A percentile compares a stretch with the other conserved stretches of the same genome.
Evolutionary conservation across 2,113 vertebrate species (phyloP).

Genomic region (Chionis minor): DNA sequence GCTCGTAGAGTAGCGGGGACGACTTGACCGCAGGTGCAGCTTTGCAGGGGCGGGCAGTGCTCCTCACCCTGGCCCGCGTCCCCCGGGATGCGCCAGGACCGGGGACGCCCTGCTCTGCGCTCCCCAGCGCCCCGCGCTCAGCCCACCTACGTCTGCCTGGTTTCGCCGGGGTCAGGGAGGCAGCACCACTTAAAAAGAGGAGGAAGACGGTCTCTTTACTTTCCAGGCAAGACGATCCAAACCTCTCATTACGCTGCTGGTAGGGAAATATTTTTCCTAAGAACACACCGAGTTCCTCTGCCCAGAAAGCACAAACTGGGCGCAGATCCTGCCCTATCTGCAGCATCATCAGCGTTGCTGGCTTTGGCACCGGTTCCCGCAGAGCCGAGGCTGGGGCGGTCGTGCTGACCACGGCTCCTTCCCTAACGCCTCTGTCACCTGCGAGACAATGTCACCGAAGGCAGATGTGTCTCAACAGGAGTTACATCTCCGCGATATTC

Average conservation of each 20-base stretch:
- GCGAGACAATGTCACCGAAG: neutral
- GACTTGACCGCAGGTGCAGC: neutral
- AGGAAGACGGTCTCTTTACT: neutral
- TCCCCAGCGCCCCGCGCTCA: neutral
- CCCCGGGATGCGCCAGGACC: accelerated
- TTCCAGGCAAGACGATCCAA: neutral
- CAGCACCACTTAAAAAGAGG: neutral
- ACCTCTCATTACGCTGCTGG: neutral
- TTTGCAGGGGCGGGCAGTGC: neutral
- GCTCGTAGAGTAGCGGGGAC: accelerated
- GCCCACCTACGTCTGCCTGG: accelerated
- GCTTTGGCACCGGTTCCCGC: neutral
- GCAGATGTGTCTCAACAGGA: neutral
- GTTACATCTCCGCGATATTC: accelerated
- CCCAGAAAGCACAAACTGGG: neutral
- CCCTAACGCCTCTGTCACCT: neutral
- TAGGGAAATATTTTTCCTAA: neutral
- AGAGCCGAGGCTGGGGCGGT: neutral
- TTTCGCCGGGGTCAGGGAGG: neutral
- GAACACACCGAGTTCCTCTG: neutral
- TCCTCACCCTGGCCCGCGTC: neutral
- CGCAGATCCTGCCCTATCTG: neutral
- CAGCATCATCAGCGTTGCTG: neutral
- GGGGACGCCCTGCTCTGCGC: neutral
- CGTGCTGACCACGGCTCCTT: neutral